These are phyloP conservation scores for Eupsittula cactorum DNA, from an alignment of 2,113 vertebrate species.

Conservation along the genomic window DNA sequence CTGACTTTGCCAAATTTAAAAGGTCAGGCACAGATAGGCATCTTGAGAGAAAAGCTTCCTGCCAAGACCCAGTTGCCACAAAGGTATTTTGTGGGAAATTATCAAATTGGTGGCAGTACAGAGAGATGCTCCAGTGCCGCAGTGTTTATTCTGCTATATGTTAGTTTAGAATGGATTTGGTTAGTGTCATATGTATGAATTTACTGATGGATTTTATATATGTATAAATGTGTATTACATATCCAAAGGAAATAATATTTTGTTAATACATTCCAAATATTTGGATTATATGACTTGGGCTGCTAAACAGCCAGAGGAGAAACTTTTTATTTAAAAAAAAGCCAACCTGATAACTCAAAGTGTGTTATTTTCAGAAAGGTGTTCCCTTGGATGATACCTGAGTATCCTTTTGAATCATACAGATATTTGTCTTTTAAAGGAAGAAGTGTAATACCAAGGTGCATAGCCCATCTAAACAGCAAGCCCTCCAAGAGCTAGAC, in stretches of 20 bases:
- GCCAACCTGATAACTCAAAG: not conserved
- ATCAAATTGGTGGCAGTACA: not conserved
- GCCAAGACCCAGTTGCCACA: not conserved
- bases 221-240: not conserved
- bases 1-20: not conserved
- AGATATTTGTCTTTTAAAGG: not conserved
- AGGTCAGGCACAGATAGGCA: not conserved
- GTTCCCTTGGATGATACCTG: not conserved
- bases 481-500: not conserved
- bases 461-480: not conserved
- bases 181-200: not conserved
- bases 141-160: not conserved
- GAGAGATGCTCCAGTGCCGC: not conserved
- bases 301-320: not conserved
- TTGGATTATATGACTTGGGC: not conserved
- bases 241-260: not conserved
- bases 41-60: not conserved
- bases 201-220: not conserved
- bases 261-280: not conserved
- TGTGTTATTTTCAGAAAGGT: not conserved
- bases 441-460: not conserved
- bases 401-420: not conserved
- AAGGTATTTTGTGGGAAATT: not conserved
- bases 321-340: not conserved
- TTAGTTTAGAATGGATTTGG: not conserved